Conservation (phyloP, 2,888 invertebrate genomes). For the Ophion ellenae region DNA sequence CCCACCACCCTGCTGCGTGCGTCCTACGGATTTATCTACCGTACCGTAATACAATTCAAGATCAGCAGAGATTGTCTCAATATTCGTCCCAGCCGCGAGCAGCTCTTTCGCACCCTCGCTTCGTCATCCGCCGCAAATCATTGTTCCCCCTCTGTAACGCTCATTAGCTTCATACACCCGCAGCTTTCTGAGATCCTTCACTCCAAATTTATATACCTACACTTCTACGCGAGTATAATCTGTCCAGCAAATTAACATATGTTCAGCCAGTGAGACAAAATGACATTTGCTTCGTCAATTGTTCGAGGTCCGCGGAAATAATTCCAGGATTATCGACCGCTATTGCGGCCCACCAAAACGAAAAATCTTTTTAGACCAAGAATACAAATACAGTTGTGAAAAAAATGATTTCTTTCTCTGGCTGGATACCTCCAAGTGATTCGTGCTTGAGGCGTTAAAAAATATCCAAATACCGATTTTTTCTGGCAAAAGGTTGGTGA, state of each 20-base stretch:
- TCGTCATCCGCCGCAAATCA: conserved; percentile 39
- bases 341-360: too few relatives aligned
- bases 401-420: too few relatives aligned
- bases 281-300: too few relatives aligned
- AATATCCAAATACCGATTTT: too few relatives aligned
- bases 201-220: background rate
- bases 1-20: background rate
- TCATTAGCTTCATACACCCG: conserved; percentile 42
- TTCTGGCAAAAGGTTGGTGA: too few relatives aligned
- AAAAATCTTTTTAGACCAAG: too few relatives aligned
- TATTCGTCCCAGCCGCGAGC: conserved; percentile 41
- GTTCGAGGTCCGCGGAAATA: too few relatives aligned
- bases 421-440: too few relatives aligned
- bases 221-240: background rate
- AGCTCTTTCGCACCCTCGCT: conserved; percentile 54
- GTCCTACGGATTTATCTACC: background rate
- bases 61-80: conserved; percentile 41
- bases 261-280: conserved; percentile 8
- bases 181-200: background rate
- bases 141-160: conserved; percentile 40
- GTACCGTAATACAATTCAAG: conserved; percentile 41
- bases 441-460: too few relatives aligned
- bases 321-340: too few relatives aligned
- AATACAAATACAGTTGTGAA: too few relatives aligned
- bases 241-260: background rate